phyloP scores from a whole-genome alignment of 2,797 vertebrate species.

The Mormyrops attenuatus region DNA sequence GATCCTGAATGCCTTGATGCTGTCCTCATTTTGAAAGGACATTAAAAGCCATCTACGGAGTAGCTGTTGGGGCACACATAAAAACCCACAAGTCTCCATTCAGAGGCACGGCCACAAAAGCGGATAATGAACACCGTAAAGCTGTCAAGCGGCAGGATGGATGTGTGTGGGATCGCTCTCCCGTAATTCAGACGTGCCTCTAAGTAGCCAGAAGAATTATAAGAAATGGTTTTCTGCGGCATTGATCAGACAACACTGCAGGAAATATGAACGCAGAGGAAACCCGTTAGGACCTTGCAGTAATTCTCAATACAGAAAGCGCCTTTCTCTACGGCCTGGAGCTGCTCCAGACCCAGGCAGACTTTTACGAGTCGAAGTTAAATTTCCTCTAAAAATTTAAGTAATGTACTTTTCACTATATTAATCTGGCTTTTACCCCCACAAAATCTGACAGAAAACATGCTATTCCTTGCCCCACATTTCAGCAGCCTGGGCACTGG shows the following conservation, averaged over 20 bases:
- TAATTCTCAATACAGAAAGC: slow-evolving; percentile 66
- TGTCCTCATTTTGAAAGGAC: slow-evolving; percentile 34
- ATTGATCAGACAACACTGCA: slow-evolving; percentile 87
- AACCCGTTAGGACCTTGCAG: slow-evolving; percentile 71
- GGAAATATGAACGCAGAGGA: slow-evolving; percentile 87
- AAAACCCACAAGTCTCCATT: slow-evolving; percentile 79
- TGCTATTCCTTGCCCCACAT: slow-evolving; percentile 35
- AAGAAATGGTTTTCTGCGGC: slow-evolving; percentile 93
- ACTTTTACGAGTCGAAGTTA: slow-evolving; percentile 45
- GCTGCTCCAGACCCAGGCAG: slow-evolving; percentile 41
- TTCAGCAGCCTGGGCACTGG: slow-evolving; percentile 15
- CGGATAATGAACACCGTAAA: slow-evolving; percentile 99
- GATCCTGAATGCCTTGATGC: slow-evolving; percentile 17
- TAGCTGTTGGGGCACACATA: slow-evolving; percentile 77
- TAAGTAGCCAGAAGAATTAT: slow-evolving; percentile 97
- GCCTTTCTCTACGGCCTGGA: slow-evolving; percentile 43
- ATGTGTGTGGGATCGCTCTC: slow-evolving; percentile 84
- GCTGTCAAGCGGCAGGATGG: slow-evolving; percentile 92
- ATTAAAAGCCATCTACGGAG: slow-evolving; percentile 70
- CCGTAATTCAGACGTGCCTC: slow-evolving; percentile 94
- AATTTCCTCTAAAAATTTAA: slow-evolving; percentile 45
- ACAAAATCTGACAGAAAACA: slow-evolving; percentile 27
- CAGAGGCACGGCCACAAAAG: slow-evolving; percentile 88
- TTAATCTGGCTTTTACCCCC: slow-evolving; percentile 35
- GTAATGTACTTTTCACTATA: slow-evolving; percentile 41